phyloP scores from a whole-genome alignment of 2,888 invertebrate species.

The Liopterus haemorrhoidalis region DNA sequence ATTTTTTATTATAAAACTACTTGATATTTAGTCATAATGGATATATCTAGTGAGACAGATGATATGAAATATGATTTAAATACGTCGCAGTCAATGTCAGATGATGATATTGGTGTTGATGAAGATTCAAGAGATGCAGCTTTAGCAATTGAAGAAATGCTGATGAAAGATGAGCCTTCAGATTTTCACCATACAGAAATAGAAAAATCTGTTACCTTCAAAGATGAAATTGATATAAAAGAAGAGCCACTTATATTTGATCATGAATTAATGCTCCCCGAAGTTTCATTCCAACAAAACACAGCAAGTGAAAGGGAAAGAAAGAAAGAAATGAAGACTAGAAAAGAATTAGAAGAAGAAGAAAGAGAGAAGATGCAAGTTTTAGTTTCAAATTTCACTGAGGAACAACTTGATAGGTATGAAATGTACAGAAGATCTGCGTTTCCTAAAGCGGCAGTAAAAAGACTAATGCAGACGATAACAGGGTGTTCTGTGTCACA shows the following conservation, averaged over 20 bases:
- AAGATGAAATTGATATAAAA: constrained; percentile 27
- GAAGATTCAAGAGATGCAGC: constrained; percentile 38
- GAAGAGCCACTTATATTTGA: constrained; percentile 35
- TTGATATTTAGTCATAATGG: too few species aligned
- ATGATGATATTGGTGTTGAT: constrained; percentile 41
- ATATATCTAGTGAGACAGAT: too few species aligned
- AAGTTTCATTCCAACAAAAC: constrained; percentile 33
- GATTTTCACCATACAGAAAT: constrained; percentile 19
- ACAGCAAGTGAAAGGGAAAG: constrained; percentile 40
- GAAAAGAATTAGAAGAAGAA: constrained; percentile 85
- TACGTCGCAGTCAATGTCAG: constrained; percentile 40
- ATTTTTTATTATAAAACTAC: too few species aligned
- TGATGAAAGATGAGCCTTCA: constrained; percentile 30
- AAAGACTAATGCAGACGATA: constrained; percentile 95
- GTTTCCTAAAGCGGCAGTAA: constrained; percentile 96
- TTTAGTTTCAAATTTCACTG: constrained; percentile 95
- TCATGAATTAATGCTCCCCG: constrained; percentile 42
- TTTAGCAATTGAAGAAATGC: constrained; percentile 38
- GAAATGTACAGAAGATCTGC: constrained; percentile 97
- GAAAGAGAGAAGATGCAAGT: constrained; percentile 96
- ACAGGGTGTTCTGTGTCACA: constrained; percentile 96
- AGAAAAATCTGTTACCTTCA: constrained; percentile 16
- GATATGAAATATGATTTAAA: constrained; percentile 33
- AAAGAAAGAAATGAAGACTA: constrained; percentile 66
- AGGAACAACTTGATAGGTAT: constrained; percentile 95